Percentiles rank a stretch among this genome's conserved stretches.
phyloP scores from a whole-genome alignment of 2,113 vertebrate species.

The Ictalurus punctatus region DNA sequence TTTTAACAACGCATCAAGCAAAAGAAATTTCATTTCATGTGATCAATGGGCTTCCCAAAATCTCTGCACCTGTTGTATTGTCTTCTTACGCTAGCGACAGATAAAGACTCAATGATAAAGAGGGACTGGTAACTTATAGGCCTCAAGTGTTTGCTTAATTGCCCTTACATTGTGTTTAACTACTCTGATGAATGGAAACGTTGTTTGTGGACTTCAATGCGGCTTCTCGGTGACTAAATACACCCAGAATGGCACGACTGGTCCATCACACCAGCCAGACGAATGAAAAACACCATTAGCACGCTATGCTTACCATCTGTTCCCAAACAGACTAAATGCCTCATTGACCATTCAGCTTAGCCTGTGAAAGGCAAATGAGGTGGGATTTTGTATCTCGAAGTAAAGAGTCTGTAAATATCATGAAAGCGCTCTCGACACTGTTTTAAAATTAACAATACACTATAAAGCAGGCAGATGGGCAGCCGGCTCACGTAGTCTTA shows the following conservation, averaged over 20 bases:
- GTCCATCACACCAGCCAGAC: background rate
- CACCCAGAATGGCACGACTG: background rate
- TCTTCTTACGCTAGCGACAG: background rate
- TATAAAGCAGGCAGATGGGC: background rate
- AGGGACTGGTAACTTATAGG: background rate
- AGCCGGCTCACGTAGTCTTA: background rate
- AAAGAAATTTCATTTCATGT: constrained; percentile 38
- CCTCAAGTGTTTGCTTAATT: background rate
- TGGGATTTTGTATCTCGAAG: background rate
- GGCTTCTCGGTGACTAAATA: background rate
- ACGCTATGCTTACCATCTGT: background rate
- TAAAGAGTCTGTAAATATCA: constrained; percentile 19
- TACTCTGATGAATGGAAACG: background rate
- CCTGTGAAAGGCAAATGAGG: constrained; percentile 16
- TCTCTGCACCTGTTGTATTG: constrained; percentile 49
- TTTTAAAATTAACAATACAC: background rate
- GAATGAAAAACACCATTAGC: background rate
- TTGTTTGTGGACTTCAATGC: background rate
- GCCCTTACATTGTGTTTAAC: background rate
- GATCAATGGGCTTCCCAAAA: constrained; percentile 20
- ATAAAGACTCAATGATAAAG: background rate
- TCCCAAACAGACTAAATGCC: constrained; percentile 8
- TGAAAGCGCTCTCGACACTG: background rate
- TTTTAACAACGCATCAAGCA: constrained; percentile 41
- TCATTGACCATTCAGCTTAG: background rate